Conservation (phyloP, 2,888 invertebrate genomes). For the Phalera bucephala region DNA sequence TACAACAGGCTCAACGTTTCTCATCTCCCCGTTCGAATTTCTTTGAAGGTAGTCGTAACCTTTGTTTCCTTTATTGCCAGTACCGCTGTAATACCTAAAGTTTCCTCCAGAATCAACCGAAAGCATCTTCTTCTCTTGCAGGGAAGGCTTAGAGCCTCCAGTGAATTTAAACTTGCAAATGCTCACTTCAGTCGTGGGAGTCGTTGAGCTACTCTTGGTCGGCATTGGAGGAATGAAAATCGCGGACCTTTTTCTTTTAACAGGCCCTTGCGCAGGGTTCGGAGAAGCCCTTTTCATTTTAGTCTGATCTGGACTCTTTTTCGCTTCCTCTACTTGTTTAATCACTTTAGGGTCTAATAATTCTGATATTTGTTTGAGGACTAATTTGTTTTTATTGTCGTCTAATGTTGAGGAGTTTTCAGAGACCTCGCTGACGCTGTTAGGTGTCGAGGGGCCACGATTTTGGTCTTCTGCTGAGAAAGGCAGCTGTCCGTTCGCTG, state of each 20-base stretch:
- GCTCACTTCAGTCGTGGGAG: slow-evolving; percentile 92
- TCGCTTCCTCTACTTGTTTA: slow-evolving; percentile 59
- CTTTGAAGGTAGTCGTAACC: slow-evolving; percentile 91
- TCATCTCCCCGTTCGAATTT: slow-evolving; percentile 83
- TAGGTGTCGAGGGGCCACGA: slow-evolving; percentile 54
- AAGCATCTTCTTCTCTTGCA: slow-evolving; percentile 96
- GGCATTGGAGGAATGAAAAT: slow-evolving; percentile 93
- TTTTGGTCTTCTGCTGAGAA: slow-evolving; percentile 57
- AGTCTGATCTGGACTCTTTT: slow-evolving; percentile 51
- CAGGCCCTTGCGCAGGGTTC: slow-evolving; percentile 64
- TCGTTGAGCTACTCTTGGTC: slow-evolving; percentile 86
- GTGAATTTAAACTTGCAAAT: slow-evolving; percentile 97
- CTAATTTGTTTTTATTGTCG: slow-evolving; percentile 65
- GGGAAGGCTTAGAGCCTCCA: slow-evolving; percentile 93
- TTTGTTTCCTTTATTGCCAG: slow-evolving; percentile 91
- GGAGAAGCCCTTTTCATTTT: slow-evolving; percentile 75
- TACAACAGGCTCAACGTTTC: slow-evolving; percentile 34
- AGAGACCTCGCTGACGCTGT: slow-evolving; percentile 51
- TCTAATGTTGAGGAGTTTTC: slow-evolving; percentile 64
- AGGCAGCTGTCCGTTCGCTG: slow-evolving; percentile 78
- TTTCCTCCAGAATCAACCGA: slow-evolving; percentile 95
- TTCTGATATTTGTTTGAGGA: slow-evolving; percentile 75
- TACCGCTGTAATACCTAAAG: slow-evolving; percentile 93
- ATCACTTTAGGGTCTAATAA: slow-evolving; percentile 73
- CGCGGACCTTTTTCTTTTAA: slow-evolving; percentile 90